Evolutionary conservation across 2,113 vertebrate genomes (phyloP), one percentile per base, ranked within the genome.

Genomic region (Brevimyrus niger): DNA sequence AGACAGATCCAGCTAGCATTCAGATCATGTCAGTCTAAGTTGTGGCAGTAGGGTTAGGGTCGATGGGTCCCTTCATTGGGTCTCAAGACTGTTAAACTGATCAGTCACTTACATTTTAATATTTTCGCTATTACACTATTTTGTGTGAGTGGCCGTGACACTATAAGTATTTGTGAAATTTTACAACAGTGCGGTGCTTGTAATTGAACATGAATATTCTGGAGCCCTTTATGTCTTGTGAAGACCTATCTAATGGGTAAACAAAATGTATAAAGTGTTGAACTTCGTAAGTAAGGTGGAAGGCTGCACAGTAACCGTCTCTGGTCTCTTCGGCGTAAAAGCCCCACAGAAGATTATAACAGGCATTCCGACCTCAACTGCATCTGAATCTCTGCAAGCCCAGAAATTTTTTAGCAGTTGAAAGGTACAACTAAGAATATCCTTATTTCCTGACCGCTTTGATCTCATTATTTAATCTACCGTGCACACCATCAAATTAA

Each of bases 391-490:
- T 53, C 35, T 38, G 38, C 19, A 58, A 50, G n/a, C 23, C 44
- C 46, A 50, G 23, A 80, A 35, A 80, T 19, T 46, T 87, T 9
- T 87, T 55, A 42, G 15, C 21, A 46, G 17, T 23, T 65, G 23
- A 65, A 61, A 53, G 21, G 85, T 53, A 38, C 35, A 31, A 35
- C 7, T 6, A 15, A 55, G 50, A 55, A 87, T 55, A 87, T 51
- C 35, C n/a, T 51, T 50, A 53, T 55, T 87, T 53, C 50, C 50
- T 87, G 85, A 55, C 31, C 7, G 17, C 82, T 84, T 84, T 47
- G 27, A 87, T 86, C 83, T 86, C n/a, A 46, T 86, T 86, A 86
- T 86, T 86, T 86, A 86, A 50, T 86, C 23, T 50, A 23, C 47
- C 47, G 21, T 86, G 85, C 31, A 53, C 47, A 35, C 50, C 85